Percentiles rank a stretch among this genome's conserved stretches.
These are phyloP conservation scores for Pyrrhia umbra DNA, from an alignment of 2,888 invertebrate species.

Conservation along the genomic window DNA sequence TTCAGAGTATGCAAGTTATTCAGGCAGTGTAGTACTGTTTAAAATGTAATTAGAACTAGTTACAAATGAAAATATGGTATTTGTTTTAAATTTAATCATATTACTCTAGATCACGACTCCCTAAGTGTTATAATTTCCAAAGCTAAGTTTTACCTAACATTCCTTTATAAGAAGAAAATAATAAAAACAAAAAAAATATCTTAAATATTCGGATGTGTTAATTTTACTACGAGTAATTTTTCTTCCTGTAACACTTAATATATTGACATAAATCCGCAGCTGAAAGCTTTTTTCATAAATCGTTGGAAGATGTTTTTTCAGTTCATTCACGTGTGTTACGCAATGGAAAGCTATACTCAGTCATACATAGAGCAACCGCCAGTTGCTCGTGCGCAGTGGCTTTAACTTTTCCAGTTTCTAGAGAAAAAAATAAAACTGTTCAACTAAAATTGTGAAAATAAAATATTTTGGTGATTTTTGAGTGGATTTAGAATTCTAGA, in stretches of 20 bases:
- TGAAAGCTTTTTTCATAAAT: background rate
- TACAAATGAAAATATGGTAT: background rate
- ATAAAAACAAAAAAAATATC: background rate
- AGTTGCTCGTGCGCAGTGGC: constrained; percentile 47
- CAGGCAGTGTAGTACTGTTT: constrained; percentile 24
- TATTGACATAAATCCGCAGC: background rate
- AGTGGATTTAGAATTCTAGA: background rate
- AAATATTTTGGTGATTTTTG: background rate
- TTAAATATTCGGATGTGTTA: background rate
- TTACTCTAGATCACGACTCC: too few species aligned
- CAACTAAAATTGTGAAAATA: background rate
- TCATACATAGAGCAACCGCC: constrained; percentile 47
- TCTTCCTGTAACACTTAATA: background rate
- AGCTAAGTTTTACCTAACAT: too few species aligned
- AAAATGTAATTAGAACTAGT: background rate
- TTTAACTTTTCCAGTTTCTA: constrained; percentile 22
- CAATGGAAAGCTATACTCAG: constrained; percentile 63
- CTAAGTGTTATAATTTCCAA: background rate
- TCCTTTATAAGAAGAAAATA: too few species aligned
- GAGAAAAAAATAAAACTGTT: background rate
- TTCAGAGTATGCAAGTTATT: constrained; percentile 28
- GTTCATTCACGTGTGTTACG: constrained; percentile 65
- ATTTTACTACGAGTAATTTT: background rate
- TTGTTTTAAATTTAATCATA: background rate
- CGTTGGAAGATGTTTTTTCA: constrained; percentile 51